phyloP scores from a whole-genome alignment of 2,888 invertebrate species.

The Nymphalis c-album region DNA sequence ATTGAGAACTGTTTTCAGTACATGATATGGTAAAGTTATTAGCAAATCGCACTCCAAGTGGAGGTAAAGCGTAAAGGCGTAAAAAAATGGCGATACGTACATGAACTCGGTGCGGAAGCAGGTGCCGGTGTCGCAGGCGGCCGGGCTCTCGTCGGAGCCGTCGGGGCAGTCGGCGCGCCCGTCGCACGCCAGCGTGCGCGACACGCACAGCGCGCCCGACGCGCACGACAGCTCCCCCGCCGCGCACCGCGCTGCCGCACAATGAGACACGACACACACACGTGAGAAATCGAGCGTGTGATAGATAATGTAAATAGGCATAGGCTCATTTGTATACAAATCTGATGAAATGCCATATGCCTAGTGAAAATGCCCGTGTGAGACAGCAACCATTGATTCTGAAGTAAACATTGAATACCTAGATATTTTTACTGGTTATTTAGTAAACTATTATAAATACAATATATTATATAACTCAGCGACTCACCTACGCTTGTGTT shows the following conservation, averaged over 20 bases:
- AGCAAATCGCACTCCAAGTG: too few relatives aligned
- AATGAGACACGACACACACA: background rate
- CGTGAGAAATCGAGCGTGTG: background rate
- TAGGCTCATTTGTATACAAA: too few relatives aligned
- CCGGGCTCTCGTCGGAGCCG: slow-evolving; percentile 54
- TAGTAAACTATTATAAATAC: too few relatives aligned
- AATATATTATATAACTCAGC: background rate
- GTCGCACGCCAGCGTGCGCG: slow-evolving; percentile 59
- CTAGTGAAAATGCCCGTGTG: too few relatives aligned
- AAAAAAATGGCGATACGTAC: slow-evolving; percentile 53
- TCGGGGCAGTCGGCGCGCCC: slow-evolving; percentile 58
- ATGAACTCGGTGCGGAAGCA: slow-evolving; percentile 65
- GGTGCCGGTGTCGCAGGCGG: slow-evolving; percentile 50
- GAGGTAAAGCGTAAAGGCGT: too few relatives aligned
- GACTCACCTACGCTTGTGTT: slow-evolving; percentile 30
- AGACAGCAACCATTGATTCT: too few relatives aligned
- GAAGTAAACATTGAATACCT: too few relatives aligned
- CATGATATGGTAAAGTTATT: too few relatives aligned
- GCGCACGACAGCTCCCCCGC: slow-evolving; percentile 51
- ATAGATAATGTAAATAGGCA: too few relatives aligned
- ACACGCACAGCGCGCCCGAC: slow-evolving; percentile 52
- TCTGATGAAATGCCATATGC: too few relatives aligned
- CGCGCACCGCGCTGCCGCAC: slow-evolving; percentile 41
- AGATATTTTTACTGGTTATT: too few relatives aligned
- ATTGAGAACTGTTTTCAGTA: too few relatives aligned